Percentiles rank a stretch among this genome's conserved stretches.
Evolutionary conservation across 2,113 vertebrate species (phyloP).

Genomic region (Mesembrinibis cayennensis): DNA sequence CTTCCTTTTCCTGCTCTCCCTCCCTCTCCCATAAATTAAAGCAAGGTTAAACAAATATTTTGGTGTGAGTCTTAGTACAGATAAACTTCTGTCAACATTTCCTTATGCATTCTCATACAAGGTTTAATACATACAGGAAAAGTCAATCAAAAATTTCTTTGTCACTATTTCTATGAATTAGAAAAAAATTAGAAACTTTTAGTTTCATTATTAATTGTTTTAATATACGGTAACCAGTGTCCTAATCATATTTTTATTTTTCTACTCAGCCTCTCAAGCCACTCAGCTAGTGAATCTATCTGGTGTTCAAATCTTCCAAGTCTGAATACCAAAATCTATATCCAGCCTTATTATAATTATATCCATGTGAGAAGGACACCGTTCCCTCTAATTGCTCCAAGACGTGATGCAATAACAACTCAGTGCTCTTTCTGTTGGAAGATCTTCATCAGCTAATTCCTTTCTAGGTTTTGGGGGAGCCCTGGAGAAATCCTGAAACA

Average conservation of each 20-base stretch:
- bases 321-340: not conserved
- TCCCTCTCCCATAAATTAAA: constrained; percentile 1
- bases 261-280: not conserved
- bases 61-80: not conserved
- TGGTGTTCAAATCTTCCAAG: not conserved
- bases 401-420: not conserved
- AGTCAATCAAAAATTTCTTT: not conserved
- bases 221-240: not conserved
- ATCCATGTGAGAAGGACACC: not conserved
- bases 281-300: not conserved
- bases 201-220: not conserved
- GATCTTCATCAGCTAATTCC: not conserved
- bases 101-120: not conserved
- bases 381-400: not conserved
- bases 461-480: not conserved
- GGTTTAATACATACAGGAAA: not conserved
- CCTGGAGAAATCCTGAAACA: not conserved
- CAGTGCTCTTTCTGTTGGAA: not conserved
- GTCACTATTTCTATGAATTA: not conserved
- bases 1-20: constrained; percentile 9
- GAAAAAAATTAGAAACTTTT: too few species aligned
- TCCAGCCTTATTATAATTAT: not conserved
- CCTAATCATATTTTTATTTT: not conserved
- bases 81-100: not conserved
- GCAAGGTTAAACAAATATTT: constrained; percentile 21